Base-by-base conservation (phyloP, 2,888 invertebrate species). In the Pristionchus exspectatus region DNA sequence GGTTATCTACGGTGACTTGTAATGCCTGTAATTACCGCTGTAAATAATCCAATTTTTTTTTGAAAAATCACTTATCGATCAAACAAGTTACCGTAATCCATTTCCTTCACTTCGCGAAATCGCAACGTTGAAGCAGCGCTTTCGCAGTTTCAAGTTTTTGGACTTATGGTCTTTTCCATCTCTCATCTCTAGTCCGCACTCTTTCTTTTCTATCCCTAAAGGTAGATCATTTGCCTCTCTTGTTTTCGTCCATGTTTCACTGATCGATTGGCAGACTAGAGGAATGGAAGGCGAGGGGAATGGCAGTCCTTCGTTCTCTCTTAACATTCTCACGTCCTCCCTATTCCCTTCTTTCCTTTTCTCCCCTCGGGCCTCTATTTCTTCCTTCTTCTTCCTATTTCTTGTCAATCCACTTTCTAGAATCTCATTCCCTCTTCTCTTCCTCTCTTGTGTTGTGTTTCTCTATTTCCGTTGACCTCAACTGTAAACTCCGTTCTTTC, bases 261-360 rank as follows among this genome's bases (percentile, higher is more conserved):
- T 2, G 44, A 77, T 77, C 77, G 77, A 77, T 77, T 77, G 2
- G 44, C 38, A 77, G 77, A 16, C 24, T 12, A 44, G 16, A 44
- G 77, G 77, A 77, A 77, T 44, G 77, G 77, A 77, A 44, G 44
- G 69, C 10, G 12, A 77, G 77, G 38, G 74, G 44, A 44, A 77
- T 38, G 77, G n/a, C 38, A 77, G 77, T 77, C 77, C 77, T 30
- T 44, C 77, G 77, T 77, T 77, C 77, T 24, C 44, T 24, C 44
- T 77, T 44, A 24, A 77, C 44, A 72, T 77, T 77, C 77, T 77
- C 77, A 77, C 77, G 44, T 77, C 77, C 44, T 24, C 77, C 44
- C 44, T 44, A 27, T 30, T 77, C 30, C 77, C 77, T 77, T 16
- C 44, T 16, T 12, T n/a, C 50, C 44, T 77, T n/a, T 77, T 44